Base-by-base conservation (phyloP, 2,888 invertebrate species). In the Eupsilia transversa region DNA sequence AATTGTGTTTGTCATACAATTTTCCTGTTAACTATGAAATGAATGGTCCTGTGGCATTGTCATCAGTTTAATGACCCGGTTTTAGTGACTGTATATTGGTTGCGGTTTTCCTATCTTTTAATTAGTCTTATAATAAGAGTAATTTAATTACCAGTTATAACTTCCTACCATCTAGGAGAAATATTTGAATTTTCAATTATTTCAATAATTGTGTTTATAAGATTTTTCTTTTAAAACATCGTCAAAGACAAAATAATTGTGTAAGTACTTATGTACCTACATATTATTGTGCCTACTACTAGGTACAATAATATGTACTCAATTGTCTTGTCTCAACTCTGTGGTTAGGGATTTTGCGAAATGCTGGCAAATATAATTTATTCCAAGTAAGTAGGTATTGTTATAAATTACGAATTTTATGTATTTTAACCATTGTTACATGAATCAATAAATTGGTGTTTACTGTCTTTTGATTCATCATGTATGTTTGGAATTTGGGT, bases 1-100 rank as follows among this genome's bases (percentile, higher is more conserved):
- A 80, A 83, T 80, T 80, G 80, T 43, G 27, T 60, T 46, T 61
- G 77, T 71, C 80, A 67, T 49, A 69, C 41, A 77, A 74, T 81
- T 81, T 72, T 78, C 83, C 74, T 83, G 70, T 81, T 78, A 72
- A 61, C 63, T 56, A 56, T 49, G 41, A 57, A 77, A 71, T 72
- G 57, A 72, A 72, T 83, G 41, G 52, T 46, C 56, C 41, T 57
- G n/a, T 66, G 35, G 20, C 33, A 59, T 49, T 72, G 57, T 56
- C 69, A 67, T 69, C 12, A 63, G 84, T 83, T n/a, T 43, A 74
- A 77, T 68, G 63, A 77, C 49, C 80, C 3, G 33, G 35, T 41
- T 57, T 46, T 7, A 41, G 23, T 30, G 30, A 73, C 57, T 56
- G 49, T 56, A 3, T 59, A 60, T 56, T 69, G 5, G 3, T 67